A percentile compares a stretch with the other conserved stretches of the same genome.
Conservation (phyloP, 2,888 invertebrate species). For the Pollenia labialis region DNA sequence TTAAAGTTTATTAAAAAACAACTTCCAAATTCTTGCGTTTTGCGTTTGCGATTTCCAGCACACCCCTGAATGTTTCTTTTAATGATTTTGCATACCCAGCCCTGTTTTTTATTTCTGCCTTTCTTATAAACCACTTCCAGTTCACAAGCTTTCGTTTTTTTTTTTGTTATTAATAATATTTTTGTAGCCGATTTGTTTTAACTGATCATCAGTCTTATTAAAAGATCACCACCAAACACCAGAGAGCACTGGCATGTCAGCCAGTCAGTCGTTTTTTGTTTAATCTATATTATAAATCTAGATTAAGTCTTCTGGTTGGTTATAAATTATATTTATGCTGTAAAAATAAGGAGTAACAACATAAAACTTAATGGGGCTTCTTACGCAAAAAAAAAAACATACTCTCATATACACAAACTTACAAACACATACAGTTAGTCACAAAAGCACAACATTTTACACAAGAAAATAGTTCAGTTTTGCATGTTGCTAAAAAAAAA, state of each 20-base stretch:
- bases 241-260: conserved; percentile 30
- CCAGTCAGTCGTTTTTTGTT: conserved; percentile 39
- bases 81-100: background rate
- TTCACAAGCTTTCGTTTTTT: background rate
- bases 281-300: conserved; percentile 72
- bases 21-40: no score
- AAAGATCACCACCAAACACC: conserved; percentile 54
- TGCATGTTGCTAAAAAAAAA: conserved; percentile 1
- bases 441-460: conserved; percentile 11
- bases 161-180: background rate
- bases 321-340: conserved; percentile 63
- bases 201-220: conserved; percentile 64
- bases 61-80: no score
- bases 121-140: conserved; percentile 2
- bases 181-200: conserved; percentile 41
- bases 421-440: background rate
- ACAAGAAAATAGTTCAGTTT: background rate
- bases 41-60: no score
- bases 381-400: background rate
- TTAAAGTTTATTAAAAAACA: no score
- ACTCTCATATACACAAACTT: conserved; percentile 23
- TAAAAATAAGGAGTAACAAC: conserved; percentile 50
- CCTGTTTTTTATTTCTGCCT: background rate
- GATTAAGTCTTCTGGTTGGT: conserved; percentile 67
- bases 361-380: conserved; percentile 53